phyloP scores from a whole-genome alignment of 2,113 vertebrate species.

The Phalacrocorax pelagicus region DNA sequence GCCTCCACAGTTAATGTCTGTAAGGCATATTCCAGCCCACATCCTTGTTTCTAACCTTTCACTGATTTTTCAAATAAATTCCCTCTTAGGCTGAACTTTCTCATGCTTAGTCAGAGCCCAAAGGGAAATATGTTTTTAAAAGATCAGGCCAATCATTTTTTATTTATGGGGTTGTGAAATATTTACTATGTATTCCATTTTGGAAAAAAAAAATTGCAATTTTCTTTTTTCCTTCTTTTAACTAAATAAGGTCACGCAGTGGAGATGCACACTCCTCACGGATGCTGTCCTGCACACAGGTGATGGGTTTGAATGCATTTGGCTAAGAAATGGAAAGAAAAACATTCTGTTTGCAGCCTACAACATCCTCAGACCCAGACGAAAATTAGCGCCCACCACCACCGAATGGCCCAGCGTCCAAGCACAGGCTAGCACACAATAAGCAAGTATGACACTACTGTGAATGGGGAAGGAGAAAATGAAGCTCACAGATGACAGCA shows the following conservation, averaged over 20 bases:
- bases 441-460: not conserved
- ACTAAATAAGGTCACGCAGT: not conserved
- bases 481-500: not conserved
- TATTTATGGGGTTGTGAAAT: slow-evolving; percentile 24
- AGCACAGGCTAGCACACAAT: not conserved
- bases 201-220: not conserved
- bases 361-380: not conserved
- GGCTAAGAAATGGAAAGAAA: not conserved
- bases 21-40: not conserved
- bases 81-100: slow-evolving; percentile 31
- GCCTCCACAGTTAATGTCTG: not conserved
- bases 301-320: not conserved
- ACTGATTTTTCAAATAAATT: not conserved
- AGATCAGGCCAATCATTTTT: not conserved
- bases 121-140: slow-evolving; percentile 14
- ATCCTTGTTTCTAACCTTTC: slow-evolving; percentile 3
- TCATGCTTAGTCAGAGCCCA: slow-evolving; percentile 37
- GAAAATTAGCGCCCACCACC: too few species aligned
- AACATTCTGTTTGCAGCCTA: not conserved
- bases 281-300: not conserved
- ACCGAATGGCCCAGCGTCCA: not conserved
- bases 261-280: not conserved
- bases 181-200: not conserved
- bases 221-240: not conserved
- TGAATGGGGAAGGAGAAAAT: not conserved